Evolutionary conservation across 2,888 invertebrate species (phyloP).

Genomic region (Rotaria sp.): DNA sequence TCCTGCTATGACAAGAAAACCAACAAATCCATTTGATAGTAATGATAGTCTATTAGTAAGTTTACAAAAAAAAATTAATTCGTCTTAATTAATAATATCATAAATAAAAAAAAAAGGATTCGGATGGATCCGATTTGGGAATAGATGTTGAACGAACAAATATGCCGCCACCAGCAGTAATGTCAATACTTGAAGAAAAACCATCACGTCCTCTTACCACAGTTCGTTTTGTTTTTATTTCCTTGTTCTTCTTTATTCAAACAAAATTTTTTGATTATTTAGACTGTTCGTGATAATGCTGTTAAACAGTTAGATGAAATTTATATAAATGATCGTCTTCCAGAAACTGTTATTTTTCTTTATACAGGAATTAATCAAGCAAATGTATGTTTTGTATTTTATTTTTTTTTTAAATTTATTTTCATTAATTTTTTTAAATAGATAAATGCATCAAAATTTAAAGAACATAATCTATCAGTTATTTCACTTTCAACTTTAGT

Average conservation of each 20-base stretch:
- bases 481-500: not conserved
- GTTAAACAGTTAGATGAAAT: slow-evolving; percentile 7
- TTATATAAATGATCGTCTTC: not conserved
- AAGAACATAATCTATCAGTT: slow-evolving; percentile 13
- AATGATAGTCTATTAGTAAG: slow-evolving; percentile 13
- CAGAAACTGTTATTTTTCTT: slow-evolving; percentile 6
- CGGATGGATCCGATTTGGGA: not conserved
- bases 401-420: too few relatives aligned
- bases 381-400: not conserved
- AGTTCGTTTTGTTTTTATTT: not conserved
- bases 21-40: slow-evolving; percentile 20
- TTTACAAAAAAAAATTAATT: not conserved
- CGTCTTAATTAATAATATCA: too few relatives aligned
- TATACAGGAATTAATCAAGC: slow-evolving; percentile 9
- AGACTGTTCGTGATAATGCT: not conserved
- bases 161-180: not conserved
- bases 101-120: not conserved
- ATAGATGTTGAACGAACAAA: not conserved
- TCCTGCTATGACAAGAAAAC: not conserved
- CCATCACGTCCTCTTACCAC: not conserved
- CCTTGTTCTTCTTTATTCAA: not conserved
- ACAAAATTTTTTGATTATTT: not conserved
- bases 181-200: not conserved
- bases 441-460: not conserved
- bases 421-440: not conserved